phyloP scores from a whole-genome alignment of 2,113 vertebrate species.

The Progne subis region DNA sequence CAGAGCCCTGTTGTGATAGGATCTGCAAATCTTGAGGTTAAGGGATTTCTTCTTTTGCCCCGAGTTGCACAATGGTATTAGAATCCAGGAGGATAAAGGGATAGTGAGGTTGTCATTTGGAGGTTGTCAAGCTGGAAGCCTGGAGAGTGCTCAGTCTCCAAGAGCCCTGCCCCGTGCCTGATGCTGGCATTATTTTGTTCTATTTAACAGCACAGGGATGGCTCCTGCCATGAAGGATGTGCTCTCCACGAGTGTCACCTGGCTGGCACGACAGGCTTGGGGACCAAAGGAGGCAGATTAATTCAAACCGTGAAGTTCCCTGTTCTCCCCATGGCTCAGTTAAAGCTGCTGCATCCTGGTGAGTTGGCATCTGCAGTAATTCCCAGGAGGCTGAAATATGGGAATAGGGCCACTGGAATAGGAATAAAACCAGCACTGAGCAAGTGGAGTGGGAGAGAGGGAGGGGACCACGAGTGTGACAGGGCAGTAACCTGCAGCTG shows the following conservation, averaged over 20 bases:
- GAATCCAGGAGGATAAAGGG: neutral
- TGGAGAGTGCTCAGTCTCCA: neutral
- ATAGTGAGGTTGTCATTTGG: neutral
- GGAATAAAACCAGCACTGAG: neutral
- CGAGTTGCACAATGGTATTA: neutral
- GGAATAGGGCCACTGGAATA: neutral
- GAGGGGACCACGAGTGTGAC: neutral
- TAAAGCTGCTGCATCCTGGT: neutral
- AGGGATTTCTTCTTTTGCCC: neutral
- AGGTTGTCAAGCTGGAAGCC: neutral
- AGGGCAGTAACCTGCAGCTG: neutral
- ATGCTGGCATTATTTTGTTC: neutral
- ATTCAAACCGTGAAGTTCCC: neutral
- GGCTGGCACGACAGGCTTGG: neutral
- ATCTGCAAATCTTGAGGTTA: neutral
- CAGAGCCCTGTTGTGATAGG: neutral
- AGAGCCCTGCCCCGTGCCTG: accelerated
- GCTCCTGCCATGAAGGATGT: neutral
- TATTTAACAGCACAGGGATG: neutral
- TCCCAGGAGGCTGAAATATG: neutral
- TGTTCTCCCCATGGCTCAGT: neutral
- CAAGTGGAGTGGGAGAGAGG: neutral
- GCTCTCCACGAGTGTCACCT: accelerated
- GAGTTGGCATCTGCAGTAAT: neutral
- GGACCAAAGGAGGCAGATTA: neutral